Base-by-base conservation (phyloP, 2,113 vertebrate species). In the Sceloporus tristichus region DNA sequence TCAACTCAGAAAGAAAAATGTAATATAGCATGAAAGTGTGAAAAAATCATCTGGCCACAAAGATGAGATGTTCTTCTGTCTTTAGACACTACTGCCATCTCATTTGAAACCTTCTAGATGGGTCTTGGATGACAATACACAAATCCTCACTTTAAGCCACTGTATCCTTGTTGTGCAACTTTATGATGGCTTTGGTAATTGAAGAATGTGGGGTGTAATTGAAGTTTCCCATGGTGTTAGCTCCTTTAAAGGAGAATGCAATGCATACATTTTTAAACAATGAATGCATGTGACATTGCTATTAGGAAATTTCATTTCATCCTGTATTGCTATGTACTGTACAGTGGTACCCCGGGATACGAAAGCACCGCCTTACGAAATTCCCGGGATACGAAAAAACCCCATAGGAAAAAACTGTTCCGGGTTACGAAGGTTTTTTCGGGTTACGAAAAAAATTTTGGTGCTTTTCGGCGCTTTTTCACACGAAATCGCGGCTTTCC, bases 61-160 rank as follows among this genome's bases (percentile, higher is more conserved):
- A 0, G 73, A 21, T n/a, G 4, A 14, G 29, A 73, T 2, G 23
- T 23, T 73, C 27, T 27, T 34, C 9, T 73, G 10, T 14, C 13
- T 34, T 34, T 73, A n/a, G 70, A 73, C 9, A 73, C n/a, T 14
- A 11, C 73, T 18, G n/a, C 14, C n/a, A 74, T 11, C n/a, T 81
- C 18, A 65, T 81, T 18, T 81, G 18, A 40, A 29, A 25, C 79
- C n/a, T n/a, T 62, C 34, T 74, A 38, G 11, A 16, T 74, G 34
- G 2, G 10, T 73, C 71, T 73, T 73, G 9, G 13, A 13, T n/a
- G 71, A 62, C 65, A 81, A 9, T 38, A 62, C 27, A 59, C 16
- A 62, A 38, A 27, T 27, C 9, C n/a, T 5, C 21, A 34, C 34
- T 38, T 48, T 3, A 81, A 38, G 13, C 8, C 21, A 62, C 59